These are phyloP conservation scores for Fratercula arctica DNA, from an alignment of 2,797 vertebrate species.

Conservation along the genomic window DNA sequence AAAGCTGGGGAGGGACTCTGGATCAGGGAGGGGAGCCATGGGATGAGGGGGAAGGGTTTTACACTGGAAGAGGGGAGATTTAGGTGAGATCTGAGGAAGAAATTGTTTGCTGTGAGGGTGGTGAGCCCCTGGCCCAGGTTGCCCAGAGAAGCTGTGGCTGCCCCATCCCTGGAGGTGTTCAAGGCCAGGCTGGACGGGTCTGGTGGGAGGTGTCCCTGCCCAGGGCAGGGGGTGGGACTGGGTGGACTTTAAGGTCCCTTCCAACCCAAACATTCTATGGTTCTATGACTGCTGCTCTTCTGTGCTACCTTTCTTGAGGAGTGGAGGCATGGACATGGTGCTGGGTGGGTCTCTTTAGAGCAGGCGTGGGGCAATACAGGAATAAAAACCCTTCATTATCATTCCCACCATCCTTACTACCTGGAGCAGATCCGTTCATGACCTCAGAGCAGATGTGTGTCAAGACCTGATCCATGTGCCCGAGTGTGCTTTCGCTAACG, in stretches of 20 bases:
- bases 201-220: neutral
- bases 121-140: neutral
- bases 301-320: neutral
- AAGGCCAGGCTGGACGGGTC: neutral
- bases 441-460: neutral
- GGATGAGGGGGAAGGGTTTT: no score
- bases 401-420: neutral
- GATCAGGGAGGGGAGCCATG: no score
- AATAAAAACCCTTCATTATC: neutral
- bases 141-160: neutral
- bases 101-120: neutral
- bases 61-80: no score
- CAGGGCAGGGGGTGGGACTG: no score
- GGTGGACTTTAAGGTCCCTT: neutral
- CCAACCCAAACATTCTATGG: neutral
- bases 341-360: neutral
- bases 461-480: neutral
- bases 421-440: neutral
- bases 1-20: no score
- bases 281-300: neutral
- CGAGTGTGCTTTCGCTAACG: rapidly evolving
- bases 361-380: neutral
- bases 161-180: neutral
- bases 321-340: neutral
- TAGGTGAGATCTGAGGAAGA: no score